Percentiles rank a stretch among this genome's conserved stretches.
Evolutionary conservation across 1,140 invertebrate genomes (phyloP).

Genomic region (Anadara kagoshimensis): DNA sequence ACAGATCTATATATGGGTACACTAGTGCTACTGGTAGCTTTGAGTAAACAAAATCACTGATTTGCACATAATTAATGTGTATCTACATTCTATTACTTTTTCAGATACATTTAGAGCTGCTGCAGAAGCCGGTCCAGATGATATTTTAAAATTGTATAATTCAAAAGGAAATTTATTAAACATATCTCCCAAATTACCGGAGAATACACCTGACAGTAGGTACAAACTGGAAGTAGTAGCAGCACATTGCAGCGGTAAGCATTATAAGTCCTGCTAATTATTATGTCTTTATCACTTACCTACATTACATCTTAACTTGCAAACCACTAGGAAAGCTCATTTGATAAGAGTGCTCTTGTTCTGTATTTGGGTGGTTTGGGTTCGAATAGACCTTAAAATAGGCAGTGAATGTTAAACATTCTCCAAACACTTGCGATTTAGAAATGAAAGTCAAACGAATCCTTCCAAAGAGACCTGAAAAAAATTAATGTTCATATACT

Average conservation of each 20-base stretch:
- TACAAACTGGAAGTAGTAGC: conserved; percentile 79
- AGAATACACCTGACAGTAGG: conserved; percentile 78
- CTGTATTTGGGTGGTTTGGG: too few relatives aligned
- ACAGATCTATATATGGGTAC: too few relatives aligned
- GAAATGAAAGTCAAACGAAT: too few relatives aligned
- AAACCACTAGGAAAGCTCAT: too few relatives aligned
- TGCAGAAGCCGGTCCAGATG: conserved; percentile 67
- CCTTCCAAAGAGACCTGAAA: too few relatives aligned
- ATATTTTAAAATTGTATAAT: conserved; percentile 72
- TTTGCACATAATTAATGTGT: background rate
- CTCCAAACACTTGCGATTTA: too few relatives aligned
- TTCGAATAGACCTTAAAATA: too few relatives aligned
- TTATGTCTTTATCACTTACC: conserved; percentile 22
- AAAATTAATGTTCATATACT: too few relatives aligned
- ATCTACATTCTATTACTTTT: conserved; percentile 34
- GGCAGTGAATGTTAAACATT: too few relatives aligned
- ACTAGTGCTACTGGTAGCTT: too few relatives aligned
- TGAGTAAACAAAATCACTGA: background rate
- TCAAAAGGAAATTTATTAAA: conserved; percentile 79
- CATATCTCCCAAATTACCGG: conserved; percentile 79
- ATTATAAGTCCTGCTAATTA: conserved; percentile 33
- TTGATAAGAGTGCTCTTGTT: too few relatives aligned
- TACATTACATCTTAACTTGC: background rate
- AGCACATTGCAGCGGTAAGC: conserved; percentile 65
- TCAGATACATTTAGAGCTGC: conserved; percentile 69